Evolutionary conservation across 1,140 invertebrate genomes (phyloP), one percentile per base, ranked within the genome.

Genomic region (Hermatobates lingyangjiaoensis): DNA sequence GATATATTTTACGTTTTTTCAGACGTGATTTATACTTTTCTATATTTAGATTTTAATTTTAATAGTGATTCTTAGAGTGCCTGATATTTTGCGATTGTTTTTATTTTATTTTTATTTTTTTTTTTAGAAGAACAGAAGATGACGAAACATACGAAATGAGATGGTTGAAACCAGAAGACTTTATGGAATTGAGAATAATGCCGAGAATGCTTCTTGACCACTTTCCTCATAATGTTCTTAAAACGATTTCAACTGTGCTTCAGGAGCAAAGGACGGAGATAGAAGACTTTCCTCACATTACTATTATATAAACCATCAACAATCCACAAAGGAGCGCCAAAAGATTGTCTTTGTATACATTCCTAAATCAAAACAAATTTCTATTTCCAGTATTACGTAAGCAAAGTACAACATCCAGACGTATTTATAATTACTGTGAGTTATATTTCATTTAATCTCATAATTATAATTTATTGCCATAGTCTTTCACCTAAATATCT

Each of bases 161-260:
- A 23, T 84, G 81, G 81, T 76, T 79, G 7, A 69, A 72, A 54
- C 69, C 79, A 1, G 80, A 83, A 63, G 80, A 83, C 62, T 81
- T 84, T 64, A 76, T 76, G 67, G 79, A 83, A 59, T 59, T 84
- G 21, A 68, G 75, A 56, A 76, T 83, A 21, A 81, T 82, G 80
- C 81, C 81, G 18, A 68, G 79, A 15, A 84, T 84, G 81, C 58
- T 83, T 1, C 64, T 82, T 1, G 81, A 84, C 63, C 81, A 84
- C 58, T 63, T 84, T 21, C 81, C 81, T 7, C 75, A 82, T 60
- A 80, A 79, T 59, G 69, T 84, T 20, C 72, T 79, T 51, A 68
- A 72, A 54, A 77, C 76, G n/a, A 63, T 83, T 51, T 68, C 73
- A 24, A 76, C 71, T 1, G 68, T 83, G 27, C 56, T 81, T 12